Evolutionary conservation across 1,140 invertebrate species (phyloP).

Genomic region (Caenorhabditis tropicalis): DNA sequence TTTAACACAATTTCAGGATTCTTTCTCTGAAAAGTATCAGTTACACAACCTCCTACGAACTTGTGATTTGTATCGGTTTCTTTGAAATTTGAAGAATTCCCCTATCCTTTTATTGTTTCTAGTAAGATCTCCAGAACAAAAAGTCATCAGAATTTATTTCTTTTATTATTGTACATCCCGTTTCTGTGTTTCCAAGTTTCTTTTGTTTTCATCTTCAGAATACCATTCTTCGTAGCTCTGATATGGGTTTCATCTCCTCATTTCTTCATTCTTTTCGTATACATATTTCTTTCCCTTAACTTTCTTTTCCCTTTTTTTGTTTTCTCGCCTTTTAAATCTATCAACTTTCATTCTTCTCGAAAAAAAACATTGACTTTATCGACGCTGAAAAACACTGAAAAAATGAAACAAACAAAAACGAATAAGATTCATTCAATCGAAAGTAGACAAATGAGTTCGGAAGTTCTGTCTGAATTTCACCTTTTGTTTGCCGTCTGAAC

Average conservation of each 20-base stretch:
- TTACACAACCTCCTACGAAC: conserved; percentile 6
- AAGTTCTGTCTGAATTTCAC: no score
- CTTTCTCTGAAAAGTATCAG: neutral
- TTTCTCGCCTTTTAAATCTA: neutral
- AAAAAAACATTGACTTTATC: neutral
- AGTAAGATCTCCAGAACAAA: conserved; percentile 18
- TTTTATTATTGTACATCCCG: neutral
- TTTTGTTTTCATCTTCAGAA: conserved; percentile 14
- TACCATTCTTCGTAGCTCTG: conserved; percentile 23
- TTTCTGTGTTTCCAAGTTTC: neutral
- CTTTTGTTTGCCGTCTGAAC: neutral
- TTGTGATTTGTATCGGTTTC: conserved; percentile 37
- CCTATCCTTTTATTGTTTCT: neutral
- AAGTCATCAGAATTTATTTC: neutral
- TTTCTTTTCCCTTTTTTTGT: neutral
- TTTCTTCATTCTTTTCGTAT: conserved; percentile 25
- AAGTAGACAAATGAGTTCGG: no score
- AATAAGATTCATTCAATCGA: no score
- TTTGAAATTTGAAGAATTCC: conserved; percentile 38
- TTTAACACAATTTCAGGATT: neutral
- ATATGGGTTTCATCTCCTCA: conserved; percentile 14
- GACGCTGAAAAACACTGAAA: no score
- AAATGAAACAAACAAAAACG: no score
- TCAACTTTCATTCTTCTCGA: neutral
- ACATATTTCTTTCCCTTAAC: conserved; percentile 15